Evolutionary conservation across 1,140 invertebrate genomes (phyloP).

Genomic region (Papilio xuthus): DNA sequence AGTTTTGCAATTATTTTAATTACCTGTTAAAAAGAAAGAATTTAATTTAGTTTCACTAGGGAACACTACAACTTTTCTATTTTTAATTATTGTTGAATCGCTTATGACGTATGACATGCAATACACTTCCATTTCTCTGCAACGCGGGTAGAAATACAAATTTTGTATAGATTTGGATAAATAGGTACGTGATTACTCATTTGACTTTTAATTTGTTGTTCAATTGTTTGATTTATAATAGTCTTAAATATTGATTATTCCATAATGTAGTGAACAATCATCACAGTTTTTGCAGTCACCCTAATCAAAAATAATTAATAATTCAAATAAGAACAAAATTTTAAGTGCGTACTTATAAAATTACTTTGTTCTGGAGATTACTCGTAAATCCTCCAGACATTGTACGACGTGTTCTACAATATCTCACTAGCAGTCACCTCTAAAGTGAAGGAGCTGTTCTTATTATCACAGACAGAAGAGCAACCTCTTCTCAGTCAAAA

Average conservation of each 20-base stretch:
- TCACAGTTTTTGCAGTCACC: no score
- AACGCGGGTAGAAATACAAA: not conserved
- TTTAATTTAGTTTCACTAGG: not conserved
- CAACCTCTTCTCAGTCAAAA: constrained; percentile 57
- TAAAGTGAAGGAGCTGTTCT: constrained; percentile 48
- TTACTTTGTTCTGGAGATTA: not conserved
- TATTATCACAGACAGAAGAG: constrained; percentile 46
- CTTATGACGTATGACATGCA: not conserved
- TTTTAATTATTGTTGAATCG: not conserved
- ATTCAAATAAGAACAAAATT: no score
- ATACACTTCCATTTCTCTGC: not conserved
- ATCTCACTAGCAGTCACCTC: not conserved
- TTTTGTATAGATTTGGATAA: no score
- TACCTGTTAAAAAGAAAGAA: not conserved
- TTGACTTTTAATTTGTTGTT: not conserved
- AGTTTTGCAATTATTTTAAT: not conserved
- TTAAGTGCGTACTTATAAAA: no score
- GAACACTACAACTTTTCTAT: not conserved
- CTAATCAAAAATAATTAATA: no score
- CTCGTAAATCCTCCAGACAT: not conserved
- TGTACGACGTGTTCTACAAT: not conserved
- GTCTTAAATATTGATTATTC: not conserved
- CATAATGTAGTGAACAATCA: no score
- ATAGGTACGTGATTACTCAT: no score
- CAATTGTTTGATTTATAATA: not conserved